Conservation (phyloP, 2,113 vertebrate species). For the Apteryx mantelli region DNA sequence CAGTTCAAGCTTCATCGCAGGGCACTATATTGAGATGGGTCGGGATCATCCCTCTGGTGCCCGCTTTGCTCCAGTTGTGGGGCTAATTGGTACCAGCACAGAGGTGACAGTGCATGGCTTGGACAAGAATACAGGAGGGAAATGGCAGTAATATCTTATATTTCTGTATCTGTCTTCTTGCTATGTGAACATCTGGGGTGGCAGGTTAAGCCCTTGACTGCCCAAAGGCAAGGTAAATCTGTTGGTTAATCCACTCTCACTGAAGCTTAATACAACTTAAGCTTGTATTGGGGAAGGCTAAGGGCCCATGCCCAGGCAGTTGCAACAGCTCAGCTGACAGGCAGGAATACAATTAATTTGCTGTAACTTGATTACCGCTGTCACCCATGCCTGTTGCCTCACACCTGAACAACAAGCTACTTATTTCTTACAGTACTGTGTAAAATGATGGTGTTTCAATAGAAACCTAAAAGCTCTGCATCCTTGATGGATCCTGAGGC, state of each 20-base stretch:
- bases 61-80: background rate
- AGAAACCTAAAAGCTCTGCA: background rate
- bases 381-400: background rate
- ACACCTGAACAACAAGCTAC: background rate
- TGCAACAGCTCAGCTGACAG: background rate
- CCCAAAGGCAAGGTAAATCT: background rate
- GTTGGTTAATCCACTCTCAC: background rate
- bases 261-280: background rate
- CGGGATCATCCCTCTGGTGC: background rate
- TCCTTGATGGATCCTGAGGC: background rate
- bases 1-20: background rate
- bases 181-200: background rate
- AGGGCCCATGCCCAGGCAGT: background rate
- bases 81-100: background rate
- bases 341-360: conserved; percentile 3
- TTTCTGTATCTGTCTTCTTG: background rate
- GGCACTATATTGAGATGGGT: fast-evolving
- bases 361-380: background rate
- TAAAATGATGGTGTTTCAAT: background rate
- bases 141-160: background rate
- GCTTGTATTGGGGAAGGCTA: background rate
- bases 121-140: background rate
- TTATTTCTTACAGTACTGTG: background rate
- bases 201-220: background rate
- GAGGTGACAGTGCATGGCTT: background rate